Percentiles rank a stretch among this genome's conserved stretches.
Evolutionary conservation across 2,888 invertebrate genomes (phyloP).

Genomic region (Nematopogon swammerdamellus): DNA sequence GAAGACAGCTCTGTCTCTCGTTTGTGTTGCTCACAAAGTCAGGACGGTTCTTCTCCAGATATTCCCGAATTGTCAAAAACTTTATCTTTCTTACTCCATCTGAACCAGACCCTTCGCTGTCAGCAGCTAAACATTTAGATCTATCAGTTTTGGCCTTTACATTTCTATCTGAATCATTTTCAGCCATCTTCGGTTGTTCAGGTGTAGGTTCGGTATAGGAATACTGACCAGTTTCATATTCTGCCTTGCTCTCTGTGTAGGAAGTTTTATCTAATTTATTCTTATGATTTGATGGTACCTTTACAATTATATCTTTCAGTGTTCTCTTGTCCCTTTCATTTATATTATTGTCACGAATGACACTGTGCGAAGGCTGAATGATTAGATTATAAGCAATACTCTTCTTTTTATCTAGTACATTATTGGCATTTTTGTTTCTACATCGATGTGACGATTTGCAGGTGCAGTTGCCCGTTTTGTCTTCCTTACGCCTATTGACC

Average conservation of each 20-base stretch:
- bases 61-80: conserved; percentile 60
- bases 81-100: conserved; percentile 20
- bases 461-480: conserved; percentile 24
- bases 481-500: conserved; percentile 33
- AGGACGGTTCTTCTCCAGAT: conserved; percentile 66
- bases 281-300: conserved; percentile 30
- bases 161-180: neutral
- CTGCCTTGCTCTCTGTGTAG: conserved; percentile 10
- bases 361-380: conserved; percentile 42
- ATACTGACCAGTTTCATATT: too few species aligned
- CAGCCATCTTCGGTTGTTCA: neutral
- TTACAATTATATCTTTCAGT: conserved; percentile 36
- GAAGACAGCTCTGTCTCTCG: conserved; percentile 34
- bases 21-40: conserved; percentile 56
- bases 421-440: conserved; percentile 23
- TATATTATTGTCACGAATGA: conserved; percentile 30
- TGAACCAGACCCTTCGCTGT: conserved; percentile 21
- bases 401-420: conserved; percentile 30
- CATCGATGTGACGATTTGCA: conserved; percentile 31
- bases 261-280: neutral
- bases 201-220: too few species aligned
- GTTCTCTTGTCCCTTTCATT: conserved; percentile 17
- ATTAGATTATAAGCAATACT: conserved; percentile 44
- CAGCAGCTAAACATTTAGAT: conserved; percentile 14
- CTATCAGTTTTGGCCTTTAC: neutral